Percentiles rank a stretch among this genome's conserved stretches.
phyloP scores from a whole-genome alignment of 2,888 invertebrate species.

The Mellilla xanthometata region DNA sequence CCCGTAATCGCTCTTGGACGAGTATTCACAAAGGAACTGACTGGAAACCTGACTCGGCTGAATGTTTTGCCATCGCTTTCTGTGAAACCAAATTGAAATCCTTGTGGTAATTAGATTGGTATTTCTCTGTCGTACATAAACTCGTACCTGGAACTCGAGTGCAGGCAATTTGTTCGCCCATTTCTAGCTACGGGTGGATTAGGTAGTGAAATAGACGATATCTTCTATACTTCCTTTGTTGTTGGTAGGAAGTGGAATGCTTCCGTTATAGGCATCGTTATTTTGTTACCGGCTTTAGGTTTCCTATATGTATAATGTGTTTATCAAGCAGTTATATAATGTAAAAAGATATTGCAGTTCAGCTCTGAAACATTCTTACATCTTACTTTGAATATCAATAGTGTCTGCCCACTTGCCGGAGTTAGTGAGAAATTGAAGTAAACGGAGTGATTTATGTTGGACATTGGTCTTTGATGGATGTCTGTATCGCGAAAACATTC shows the following conservation, averaged over 20 bases:
- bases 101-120: constrained; percentile 20
- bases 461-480: constrained; percentile 41
- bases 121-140: constrained; percentile 26
- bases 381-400: constrained; percentile 2
- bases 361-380: no score
- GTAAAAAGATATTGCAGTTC: no score
- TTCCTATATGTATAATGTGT: no score
- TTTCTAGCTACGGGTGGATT: neutral
- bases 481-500: constrained; percentile 49
- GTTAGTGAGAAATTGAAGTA: constrained; percentile 45
- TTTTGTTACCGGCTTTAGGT: neutral
- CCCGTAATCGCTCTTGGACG: constrained; percentile 51
- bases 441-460: constrained; percentile 46
- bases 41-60: constrained; percentile 21
- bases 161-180: neutral
- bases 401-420: constrained; percentile 30
- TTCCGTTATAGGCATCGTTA: constrained; percentile 1
- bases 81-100: constrained; percentile 20
- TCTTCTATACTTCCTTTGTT: constrained; percentile 3
- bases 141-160: constrained; percentile 22
- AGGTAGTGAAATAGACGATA: constrained; percentile 1
- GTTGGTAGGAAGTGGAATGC: constrained; percentile 3
- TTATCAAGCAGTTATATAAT: no score
- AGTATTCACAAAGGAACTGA: constrained; percentile 41
- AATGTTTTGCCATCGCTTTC: constrained; percentile 26